These are phyloP conservation scores for Silurus meridionalis DNA, from an alignment of 2,113 vertebrate species.

Conservation along the genomic window DNA sequence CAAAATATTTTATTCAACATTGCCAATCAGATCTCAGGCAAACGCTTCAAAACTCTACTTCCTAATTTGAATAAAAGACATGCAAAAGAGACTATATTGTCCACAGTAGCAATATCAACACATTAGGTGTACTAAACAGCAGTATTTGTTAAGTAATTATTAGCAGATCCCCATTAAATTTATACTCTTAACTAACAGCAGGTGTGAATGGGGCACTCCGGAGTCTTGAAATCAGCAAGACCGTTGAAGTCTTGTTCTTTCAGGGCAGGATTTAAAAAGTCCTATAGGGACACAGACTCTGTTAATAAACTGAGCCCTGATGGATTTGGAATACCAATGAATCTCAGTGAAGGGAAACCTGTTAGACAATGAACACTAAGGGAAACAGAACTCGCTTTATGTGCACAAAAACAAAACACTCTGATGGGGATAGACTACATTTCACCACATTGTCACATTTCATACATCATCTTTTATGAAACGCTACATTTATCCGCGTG, in stretches of 20 bases:
- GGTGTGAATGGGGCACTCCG: neutral
- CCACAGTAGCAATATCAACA: neutral
- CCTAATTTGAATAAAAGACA: neutral
- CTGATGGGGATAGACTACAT: neutral
- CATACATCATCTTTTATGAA: conserved; percentile 37
- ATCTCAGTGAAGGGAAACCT: conserved; percentile 3
- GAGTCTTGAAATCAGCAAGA: conserved; percentile 11
- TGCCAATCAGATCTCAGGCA: neutral
- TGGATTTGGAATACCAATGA: conserved; percentile 40
- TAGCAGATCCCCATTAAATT: neutral
- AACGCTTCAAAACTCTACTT: neutral
- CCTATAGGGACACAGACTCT: conserved; percentile 37
- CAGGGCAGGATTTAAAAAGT: conserved; percentile 36
- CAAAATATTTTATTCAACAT: neutral
- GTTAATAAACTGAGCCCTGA: conserved; percentile 23
- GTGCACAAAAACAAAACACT: neutral
- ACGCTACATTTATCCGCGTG: conserved; percentile 14
- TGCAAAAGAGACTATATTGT: neutral
- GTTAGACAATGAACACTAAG: conserved; percentile 13
- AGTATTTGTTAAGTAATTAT: neutral
- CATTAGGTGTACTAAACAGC: neutral
- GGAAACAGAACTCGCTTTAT: neutral
- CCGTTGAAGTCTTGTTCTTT: conserved; percentile 9
- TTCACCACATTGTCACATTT: conserved; percentile 28
- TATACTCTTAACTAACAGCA: neutral